A percentile compares a stretch with the other conserved stretches of the same genome.
These are phyloP conservation scores for Vanessa tameamea DNA, from an alignment of 1,140 invertebrate genomes.

Conservation along the genomic window DNA sequence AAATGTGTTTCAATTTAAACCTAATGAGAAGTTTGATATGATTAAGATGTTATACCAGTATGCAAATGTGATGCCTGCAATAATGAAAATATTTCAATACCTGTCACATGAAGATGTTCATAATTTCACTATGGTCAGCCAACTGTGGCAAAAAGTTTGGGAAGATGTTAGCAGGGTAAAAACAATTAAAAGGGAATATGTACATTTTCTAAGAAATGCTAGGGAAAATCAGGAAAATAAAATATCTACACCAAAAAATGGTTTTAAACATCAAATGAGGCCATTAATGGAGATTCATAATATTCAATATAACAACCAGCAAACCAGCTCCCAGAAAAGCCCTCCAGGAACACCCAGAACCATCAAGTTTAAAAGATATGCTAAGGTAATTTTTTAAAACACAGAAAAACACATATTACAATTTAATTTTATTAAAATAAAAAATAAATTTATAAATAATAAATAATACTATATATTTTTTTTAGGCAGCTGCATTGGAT, in stretches of 20 bases:
- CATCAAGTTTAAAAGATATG: conserved; percentile 72
- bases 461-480: conserved; percentile 40
- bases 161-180: conserved; percentile 49
- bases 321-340: conserved; percentile 49
- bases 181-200: conserved; percentile 51
- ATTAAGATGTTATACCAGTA: conserved; percentile 64
- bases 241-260: conserved; percentile 41
- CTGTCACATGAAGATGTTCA: conserved; percentile 69
- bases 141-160: conserved; percentile 64
- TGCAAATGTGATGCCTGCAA: conserved; percentile 50
- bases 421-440: neutral
- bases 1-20: conserved; percentile 49
- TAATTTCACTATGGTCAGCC: conserved; percentile 68
- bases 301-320: conserved; percentile 43
- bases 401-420: neutral
- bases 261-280: conserved; percentile 38
- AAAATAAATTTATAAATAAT: neutral
- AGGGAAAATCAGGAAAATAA: conserved; percentile 70
- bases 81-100: conserved; percentile 66
- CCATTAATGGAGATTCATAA: conserved; percentile 70
- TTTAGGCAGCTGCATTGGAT: conserved; percentile 70
- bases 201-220: conserved; percentile 49
- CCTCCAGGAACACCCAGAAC: conserved; percentile 77
- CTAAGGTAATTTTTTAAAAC: conserved; percentile 60
- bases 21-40: conserved; percentile 72